Evolutionary conservation across 1,140 invertebrate genomes (phyloP).

Genomic region (Cryptotermes secundus): DNA sequence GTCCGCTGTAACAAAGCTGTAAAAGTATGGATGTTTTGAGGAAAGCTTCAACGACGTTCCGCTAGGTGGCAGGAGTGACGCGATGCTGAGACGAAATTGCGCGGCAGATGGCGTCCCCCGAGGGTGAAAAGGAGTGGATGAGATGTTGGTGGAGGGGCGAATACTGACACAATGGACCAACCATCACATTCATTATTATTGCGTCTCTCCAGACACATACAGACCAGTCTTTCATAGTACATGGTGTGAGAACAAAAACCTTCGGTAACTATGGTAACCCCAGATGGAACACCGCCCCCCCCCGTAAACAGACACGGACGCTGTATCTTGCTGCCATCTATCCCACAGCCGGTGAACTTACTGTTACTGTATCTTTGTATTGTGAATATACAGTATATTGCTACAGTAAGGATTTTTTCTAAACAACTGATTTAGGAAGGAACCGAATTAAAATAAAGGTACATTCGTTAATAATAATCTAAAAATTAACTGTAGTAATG

Average conservation of each 20-base stretch:
- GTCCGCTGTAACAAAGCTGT: not conserved
- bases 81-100: not conserved
- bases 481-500: no score
- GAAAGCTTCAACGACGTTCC: not conserved
- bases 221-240: not conserved
- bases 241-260: not conserved
- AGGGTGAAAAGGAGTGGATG: not conserved
- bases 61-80: constrained; percentile 21
- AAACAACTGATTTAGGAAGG: no score
- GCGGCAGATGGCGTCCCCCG: constrained; percentile 23
- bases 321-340: constrained; percentile 28
- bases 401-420: not conserved
- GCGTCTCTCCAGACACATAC: constrained; percentile 23
- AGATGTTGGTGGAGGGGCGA: constrained; percentile 10
- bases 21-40: not conserved
- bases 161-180: constrained; percentile 25
- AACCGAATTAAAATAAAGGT: no score
- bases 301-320: not conserved
- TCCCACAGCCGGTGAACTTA: not conserved
- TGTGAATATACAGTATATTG: not conserved
- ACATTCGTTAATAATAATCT: no score
- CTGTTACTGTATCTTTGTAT: not conserved
- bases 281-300: not conserved
- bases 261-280: constrained; percentile 10
- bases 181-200: constrained; percentile 28